These are phyloP conservation scores for Spodoptera littoralis DNA, from an alignment of 2,888 invertebrate species.

Conservation along the genomic window DNA sequence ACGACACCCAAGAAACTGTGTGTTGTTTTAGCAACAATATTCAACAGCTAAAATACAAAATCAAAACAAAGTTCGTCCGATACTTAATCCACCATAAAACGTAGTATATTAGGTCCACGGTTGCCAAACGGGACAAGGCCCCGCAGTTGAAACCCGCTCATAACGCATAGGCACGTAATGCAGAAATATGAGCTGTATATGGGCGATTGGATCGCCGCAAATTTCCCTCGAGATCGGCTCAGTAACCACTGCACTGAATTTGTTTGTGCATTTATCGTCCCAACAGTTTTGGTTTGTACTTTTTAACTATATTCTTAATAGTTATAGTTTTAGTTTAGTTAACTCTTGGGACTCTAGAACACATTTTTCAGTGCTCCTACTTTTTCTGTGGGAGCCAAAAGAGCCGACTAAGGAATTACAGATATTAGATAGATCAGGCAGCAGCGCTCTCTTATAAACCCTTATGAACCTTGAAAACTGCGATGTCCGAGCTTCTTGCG, in stretches of 20 bases:
- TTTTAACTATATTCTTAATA: background rate
- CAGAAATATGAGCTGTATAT: constrained; percentile 66
- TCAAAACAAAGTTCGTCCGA: background rate
- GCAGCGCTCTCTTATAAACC: no score
- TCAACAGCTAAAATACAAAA: no score
- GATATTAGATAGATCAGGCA: no score
- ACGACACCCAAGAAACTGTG: no score
- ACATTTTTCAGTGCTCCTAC: no score
- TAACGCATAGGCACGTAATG: constrained; percentile 51
- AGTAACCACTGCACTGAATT: constrained; percentile 56
- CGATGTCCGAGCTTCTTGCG: no score
- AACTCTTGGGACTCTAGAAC: no score
- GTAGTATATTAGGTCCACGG: constrained; percentile 3
- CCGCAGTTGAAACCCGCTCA: constrained; percentile 24
- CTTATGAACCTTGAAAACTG: no score
- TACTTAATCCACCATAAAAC: constrained; percentile 4
- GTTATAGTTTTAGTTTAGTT: no score
- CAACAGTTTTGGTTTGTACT: constrained; percentile 16
- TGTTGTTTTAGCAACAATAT: no score
- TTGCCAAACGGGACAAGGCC: constrained; percentile 19
- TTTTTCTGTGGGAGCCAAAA: no score
- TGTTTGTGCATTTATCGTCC: constrained; percentile 46
- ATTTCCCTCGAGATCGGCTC: constrained; percentile 66
- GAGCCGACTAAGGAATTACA: no score
- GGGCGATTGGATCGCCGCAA: constrained; percentile 61